These are phyloP conservation scores for Melinaea menophilus DNA, from an alignment of 2,888 invertebrate species.

Conservation along the genomic window DNA sequence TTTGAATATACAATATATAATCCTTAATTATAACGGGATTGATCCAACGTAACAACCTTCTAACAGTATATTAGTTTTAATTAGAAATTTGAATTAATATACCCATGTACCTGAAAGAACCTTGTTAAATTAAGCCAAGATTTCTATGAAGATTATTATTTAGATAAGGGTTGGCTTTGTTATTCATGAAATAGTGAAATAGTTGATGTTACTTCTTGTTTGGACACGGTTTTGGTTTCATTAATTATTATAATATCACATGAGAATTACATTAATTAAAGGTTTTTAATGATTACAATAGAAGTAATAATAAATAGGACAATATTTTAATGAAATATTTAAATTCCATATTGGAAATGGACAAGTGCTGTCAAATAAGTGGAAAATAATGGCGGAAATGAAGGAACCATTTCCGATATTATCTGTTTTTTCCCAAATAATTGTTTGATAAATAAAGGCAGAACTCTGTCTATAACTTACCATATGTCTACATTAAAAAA, in stretches of 20 bases:
- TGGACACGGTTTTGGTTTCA: background rate
- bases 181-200: slow-evolving; percentile 3
- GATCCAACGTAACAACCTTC: background rate
- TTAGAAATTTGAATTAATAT: slow-evolving; percentile 4
- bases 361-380: no score
- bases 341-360: no score
- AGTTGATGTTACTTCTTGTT: background rate
- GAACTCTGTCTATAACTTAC: no score
- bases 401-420: no score
- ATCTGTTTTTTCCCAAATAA: no score
- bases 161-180: slow-evolving; percentile 4
- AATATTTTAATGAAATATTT: no score
- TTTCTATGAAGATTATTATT: slow-evolving; percentile 5
- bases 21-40: background rate
- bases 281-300: no score
- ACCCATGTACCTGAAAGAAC: slow-evolving; percentile 7
- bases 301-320: no score
- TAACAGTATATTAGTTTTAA: slow-evolving; percentile 1
- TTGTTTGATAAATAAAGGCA: no score
- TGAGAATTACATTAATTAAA: no score
- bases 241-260: background rate
- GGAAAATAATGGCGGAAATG: no score
- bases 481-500: no score
- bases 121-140: slow-evolving; percentile 3
- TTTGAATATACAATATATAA: background rate